A percentile compares a stretch with the other conserved stretches of the same genome.
phyloP scores from a whole-genome alignment of 2,797 vertebrate species.

The Siniperca obscura region DNA sequence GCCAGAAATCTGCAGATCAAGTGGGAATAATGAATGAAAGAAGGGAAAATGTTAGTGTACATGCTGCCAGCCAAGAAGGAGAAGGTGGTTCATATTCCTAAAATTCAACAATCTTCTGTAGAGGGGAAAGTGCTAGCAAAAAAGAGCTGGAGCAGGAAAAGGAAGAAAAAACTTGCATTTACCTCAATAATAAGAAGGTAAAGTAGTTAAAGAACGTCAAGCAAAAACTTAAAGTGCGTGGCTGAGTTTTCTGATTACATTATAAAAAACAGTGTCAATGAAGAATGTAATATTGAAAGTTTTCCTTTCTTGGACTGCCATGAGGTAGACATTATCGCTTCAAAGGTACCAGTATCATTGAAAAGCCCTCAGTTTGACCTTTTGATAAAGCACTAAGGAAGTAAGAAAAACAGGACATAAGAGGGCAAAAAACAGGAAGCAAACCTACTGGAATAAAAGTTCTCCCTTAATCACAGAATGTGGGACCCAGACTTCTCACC shows the following conservation, averaged over 20 bases:
- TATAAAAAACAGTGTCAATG: not conserved
- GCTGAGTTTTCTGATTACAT: conserved; percentile 18
- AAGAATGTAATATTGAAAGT: not conserved
- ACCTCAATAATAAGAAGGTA: conserved; percentile 13
- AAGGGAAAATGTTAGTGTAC: conserved; percentile 67
- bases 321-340: conserved; percentile 4
- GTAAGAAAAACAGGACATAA: not conserved
- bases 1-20: conserved; percentile 64
- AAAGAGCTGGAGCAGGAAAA: not conserved
- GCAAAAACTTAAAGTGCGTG: not conserved
- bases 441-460: not conserved
- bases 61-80: conserved; percentile 40
- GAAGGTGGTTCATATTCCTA: conserved; percentile 47
- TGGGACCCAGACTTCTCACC: not conserved
- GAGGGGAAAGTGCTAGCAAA: conserved; percentile 13
- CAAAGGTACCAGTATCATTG: not conserved
- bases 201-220: conserved; percentile 8
- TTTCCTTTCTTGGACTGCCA: not conserved
- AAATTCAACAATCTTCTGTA: conserved; percentile 42
- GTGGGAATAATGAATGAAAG: conserved; percentile 49
- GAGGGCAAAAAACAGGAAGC: not conserved
- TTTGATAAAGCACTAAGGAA: not conserved
- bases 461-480: not conserved
- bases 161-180: not conserved
- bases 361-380: not conserved